A percentile compares a stretch with the other conserved stretches of the same genome.
Evolutionary conservation across 2,797 vertebrate species (phyloP).

Genomic region (Dermochelys coriacea): DNA sequence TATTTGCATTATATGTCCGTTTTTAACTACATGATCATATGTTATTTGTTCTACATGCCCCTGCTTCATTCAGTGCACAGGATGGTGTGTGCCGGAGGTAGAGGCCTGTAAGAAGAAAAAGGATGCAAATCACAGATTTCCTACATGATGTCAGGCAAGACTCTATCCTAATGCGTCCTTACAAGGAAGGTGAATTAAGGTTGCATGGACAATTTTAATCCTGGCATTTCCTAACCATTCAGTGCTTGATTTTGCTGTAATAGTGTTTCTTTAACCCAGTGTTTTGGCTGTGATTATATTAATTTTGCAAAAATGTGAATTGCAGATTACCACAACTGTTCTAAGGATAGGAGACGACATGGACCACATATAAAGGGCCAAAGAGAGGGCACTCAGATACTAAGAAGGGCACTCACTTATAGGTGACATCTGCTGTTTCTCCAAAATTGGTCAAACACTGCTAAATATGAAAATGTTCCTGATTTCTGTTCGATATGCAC

Average conservation of each 20-base stretch:
- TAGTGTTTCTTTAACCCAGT: background rate
- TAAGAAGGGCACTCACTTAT: background rate
- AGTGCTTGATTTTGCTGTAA: background rate
- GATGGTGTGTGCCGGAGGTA: background rate
- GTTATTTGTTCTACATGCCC: background rate
- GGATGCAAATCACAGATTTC: background rate
- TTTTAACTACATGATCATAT: background rate
- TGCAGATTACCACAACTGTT: background rate
- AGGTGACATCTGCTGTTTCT: background rate
- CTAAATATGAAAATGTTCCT: background rate
- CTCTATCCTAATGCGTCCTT: background rate
- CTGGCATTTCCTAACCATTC: background rate
- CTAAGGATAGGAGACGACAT: background rate
- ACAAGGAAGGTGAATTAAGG: background rate
- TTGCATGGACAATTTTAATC: background rate
- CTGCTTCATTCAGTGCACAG: background rate
- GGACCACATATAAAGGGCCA: background rate
- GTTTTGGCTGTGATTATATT: background rate
- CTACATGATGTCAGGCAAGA: background rate
- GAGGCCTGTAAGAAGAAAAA: background rate
- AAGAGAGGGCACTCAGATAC: background rate
- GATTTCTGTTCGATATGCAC: background rate
- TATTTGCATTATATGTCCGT: background rate
- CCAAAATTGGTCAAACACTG: background rate
- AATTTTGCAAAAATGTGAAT: background rate